These are phyloP conservation scores for Drosophila sproati DNA, from an alignment of 1,140 invertebrate species.

Conservation along the genomic window DNA sequence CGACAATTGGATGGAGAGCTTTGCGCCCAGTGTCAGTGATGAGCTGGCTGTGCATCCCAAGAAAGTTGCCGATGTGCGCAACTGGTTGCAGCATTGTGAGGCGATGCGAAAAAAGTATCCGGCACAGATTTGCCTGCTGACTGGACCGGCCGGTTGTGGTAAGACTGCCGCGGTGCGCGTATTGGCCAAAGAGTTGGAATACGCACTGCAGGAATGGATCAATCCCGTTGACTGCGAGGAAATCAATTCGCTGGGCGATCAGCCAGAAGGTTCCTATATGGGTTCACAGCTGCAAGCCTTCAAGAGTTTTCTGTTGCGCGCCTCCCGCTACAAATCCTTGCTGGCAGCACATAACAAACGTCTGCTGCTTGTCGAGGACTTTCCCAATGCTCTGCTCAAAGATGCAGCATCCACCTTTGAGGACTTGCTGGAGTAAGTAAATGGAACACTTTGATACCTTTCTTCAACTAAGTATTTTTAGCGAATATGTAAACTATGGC, in stretches of 20 bases:
- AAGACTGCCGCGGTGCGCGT: constrained; percentile 88
- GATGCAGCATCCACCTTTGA: constrained; percentile 87
- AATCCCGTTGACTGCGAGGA: constrained; percentile 87
- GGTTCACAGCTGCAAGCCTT: constrained; percentile 88
- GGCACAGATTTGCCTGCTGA: constrained; percentile 87
- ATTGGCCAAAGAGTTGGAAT: constrained; percentile 86
- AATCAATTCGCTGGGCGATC: constrained; percentile 61
- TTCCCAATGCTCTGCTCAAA: constrained; percentile 89
- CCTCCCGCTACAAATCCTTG: constrained; percentile 89
- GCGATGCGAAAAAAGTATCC: constrained; percentile 79
- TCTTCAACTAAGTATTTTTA: constrained; percentile 59
- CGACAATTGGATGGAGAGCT: constrained; percentile 86
- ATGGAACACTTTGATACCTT: no score
- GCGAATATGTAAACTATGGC: constrained; percentile 87
- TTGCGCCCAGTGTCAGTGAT: constrained; percentile 85
- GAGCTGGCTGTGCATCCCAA: constrained; percentile 88
- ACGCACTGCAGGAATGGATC: constrained; percentile 89
- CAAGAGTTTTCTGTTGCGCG: constrained; percentile 88
- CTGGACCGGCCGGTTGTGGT: constrained; percentile 90
- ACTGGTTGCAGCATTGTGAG: constrained; percentile 85
- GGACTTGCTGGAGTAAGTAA: constrained; percentile 87
- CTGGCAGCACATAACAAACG: constrained; percentile 85
- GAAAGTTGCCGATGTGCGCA: constrained; percentile 87
- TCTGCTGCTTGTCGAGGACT: constrained; percentile 90
- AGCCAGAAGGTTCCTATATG: constrained; percentile 77